phyloP scores from a whole-genome alignment of 2,113 vertebrate genomes.

The Aegithalos caudatus region DNA sequence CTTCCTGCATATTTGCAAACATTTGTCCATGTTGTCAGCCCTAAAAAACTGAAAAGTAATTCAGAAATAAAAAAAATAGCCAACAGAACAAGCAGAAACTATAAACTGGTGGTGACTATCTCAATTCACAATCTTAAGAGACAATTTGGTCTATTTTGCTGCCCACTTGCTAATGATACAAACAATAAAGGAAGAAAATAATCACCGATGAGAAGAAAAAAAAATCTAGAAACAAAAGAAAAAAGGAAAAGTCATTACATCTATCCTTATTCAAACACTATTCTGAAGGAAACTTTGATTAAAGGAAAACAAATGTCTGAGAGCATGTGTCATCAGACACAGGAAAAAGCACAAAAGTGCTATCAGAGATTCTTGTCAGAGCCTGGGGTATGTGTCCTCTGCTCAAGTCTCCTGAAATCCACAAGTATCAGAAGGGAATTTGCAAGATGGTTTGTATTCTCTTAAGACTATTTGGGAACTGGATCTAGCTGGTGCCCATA shows the following conservation, averaged over 20 bases:
- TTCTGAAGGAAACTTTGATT: not conserved
- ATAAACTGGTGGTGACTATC: not conserved
- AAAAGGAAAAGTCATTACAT: not conserved
- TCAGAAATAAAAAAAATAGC: not conserved
- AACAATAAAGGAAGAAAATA: not conserved
- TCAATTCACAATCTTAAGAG: not conserved
- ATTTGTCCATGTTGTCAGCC: not conserved
- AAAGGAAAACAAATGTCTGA: not conserved
- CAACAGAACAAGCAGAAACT: not conserved
- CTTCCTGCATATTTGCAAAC: not conserved
- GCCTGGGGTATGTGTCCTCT: not conserved
- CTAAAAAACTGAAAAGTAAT: not conserved
- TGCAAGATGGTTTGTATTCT: not conserved
- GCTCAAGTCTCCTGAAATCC: not conserved
- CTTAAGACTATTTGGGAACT: not conserved
- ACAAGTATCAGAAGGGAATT: not conserved
- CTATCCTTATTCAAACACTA: not conserved
- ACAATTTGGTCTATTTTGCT: not conserved
- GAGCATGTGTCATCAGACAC: not conserved
- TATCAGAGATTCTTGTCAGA: not conserved
- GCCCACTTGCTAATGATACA: not conserved
- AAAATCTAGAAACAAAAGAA: not conserved
- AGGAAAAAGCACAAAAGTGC: not conserved
- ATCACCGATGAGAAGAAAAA: not conserved
- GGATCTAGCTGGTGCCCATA: not conserved